Percentiles rank a stretch among this genome's conserved stretches.
phyloP scores from a whole-genome alignment of 2,113 vertebrate species.

The Onychostruthus taczanowskii region DNA sequence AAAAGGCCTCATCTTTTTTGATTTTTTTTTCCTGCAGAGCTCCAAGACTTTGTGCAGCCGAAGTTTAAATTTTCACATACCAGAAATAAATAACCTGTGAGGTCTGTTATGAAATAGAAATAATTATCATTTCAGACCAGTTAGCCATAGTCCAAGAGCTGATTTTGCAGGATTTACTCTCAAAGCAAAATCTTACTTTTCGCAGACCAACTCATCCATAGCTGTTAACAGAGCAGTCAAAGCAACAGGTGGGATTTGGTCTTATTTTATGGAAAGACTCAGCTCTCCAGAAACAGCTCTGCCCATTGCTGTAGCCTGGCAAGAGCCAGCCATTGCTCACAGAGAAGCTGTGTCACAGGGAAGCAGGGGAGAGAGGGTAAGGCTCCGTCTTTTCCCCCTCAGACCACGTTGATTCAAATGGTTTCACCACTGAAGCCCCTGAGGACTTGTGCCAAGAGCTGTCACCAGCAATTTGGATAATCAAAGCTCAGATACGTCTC shows the following conservation, averaged over 20 bases:
- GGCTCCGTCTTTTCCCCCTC: not conserved
- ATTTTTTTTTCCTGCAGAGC: not conserved
- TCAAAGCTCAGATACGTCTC: not conserved
- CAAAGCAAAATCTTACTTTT: not conserved
- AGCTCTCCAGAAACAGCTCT: not conserved
- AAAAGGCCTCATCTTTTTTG: not conserved
- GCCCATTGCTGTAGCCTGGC: not conserved
- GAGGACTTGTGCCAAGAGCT: not conserved
- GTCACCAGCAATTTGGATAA: not conserved
- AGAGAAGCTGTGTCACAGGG: not conserved
- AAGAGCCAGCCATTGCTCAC: not conserved
- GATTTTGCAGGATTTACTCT: not conserved
- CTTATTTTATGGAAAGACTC: not conserved
- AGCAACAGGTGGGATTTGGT: not conserved
- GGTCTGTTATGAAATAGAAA: not conserved
- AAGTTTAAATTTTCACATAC: not conserved
- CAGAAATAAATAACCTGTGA: not conserved
- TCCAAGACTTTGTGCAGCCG: not conserved
- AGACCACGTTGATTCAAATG: fast-evolving
- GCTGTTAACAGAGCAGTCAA: not conserved
- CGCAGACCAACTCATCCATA: not conserved
- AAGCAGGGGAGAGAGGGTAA: not conserved
- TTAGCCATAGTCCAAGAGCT: not conserved
- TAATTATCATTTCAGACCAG: not conserved
- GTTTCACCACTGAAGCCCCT: not conserved